Base-by-base conservation (phyloP, 2,797 vertebrate species). In the Gallinago nigripennis region DNA sequence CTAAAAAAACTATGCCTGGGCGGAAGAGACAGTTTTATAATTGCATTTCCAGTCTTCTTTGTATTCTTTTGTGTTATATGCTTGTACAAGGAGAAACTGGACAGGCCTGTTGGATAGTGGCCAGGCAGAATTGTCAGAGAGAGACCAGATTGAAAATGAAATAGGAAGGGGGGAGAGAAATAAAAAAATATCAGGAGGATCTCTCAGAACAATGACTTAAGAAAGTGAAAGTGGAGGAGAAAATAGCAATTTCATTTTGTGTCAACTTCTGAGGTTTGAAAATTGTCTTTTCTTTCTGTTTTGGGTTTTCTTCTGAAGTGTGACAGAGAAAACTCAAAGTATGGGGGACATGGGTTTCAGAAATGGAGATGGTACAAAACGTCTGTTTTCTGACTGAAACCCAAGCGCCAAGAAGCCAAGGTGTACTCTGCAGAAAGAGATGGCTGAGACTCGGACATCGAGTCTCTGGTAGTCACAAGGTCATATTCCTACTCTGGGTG, bases 21-120 rank as follows among this genome's bases (percentile, higher is more conserved):
- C 27, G 15, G 90, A 97, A 95, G 82, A 97, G 95, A 97, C 94
- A 95, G 96, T 96, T 97, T 95, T 96, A 96, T 97, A 97, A 97
- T 97, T 97, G 95, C 93, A 96, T 97, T 97, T 97, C 95, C 92
- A 90, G 90, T 91, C 93, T 23, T 95, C 96, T 96, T 97, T 97
- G 95, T 97, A 95, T 97, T 94, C 97, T 97, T 97, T 97, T 96
- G 95, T 96, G 91, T 81, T 97, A 88, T 89, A 61, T 77, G 95
- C 94, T 95, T 94, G 94, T 97, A 95, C 72, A 88, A 95, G 92
- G 90, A 96, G 93, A 97, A 96, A 92, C 90, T 82, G 97, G 96
- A 96, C 97, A 94, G 89, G 88, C 70, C 88, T 77, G 69, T 86
- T 97, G 97, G 96, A 97, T 88, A 53, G 82, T 75, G 97, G 94